phyloP scores from a whole-genome alignment of 1,140 invertebrate genomes.

The Neotoxoptera formosana region DNA sequence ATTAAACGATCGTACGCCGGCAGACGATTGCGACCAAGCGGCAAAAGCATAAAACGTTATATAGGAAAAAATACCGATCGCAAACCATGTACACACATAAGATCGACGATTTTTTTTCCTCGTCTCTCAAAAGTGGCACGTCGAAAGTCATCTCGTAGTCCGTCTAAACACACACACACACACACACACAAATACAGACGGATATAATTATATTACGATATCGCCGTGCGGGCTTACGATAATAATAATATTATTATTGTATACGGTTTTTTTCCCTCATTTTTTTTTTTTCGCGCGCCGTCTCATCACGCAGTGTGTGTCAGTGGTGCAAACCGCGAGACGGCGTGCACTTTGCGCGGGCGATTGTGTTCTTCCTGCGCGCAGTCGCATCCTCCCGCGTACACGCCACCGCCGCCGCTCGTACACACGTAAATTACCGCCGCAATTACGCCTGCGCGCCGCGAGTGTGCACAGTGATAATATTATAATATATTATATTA shows the following conservation, averaged over 20 bases:
- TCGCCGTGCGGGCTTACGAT: neutral
- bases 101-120: neutral
- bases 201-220: slow-evolving; percentile 1
- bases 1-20: neutral
- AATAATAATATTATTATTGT: neutral
- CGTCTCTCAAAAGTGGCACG: slow-evolving; percentile 25
- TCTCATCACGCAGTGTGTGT: slow-evolving; percentile 16
- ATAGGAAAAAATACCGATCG: neutral
- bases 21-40: neutral
- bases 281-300: neutral
- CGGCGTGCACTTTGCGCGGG: slow-evolving; percentile 3
- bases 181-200: neutral
- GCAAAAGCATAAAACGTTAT: neutral
- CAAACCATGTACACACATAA: neutral
- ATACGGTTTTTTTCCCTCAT: neutral
- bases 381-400: neutral
- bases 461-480: neutral
- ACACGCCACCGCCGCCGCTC: no score
- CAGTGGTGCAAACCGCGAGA: slow-evolving; percentile 53
- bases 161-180: neutral
- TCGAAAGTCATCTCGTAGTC: slow-evolving; percentile 28
- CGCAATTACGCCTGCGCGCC: neutral
- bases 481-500: no score
- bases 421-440: neutral
- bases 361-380: neutral